phyloP scores from a whole-genome alignment of 2,113 vertebrate genomes.

The Hiodon tergisus region DNA sequence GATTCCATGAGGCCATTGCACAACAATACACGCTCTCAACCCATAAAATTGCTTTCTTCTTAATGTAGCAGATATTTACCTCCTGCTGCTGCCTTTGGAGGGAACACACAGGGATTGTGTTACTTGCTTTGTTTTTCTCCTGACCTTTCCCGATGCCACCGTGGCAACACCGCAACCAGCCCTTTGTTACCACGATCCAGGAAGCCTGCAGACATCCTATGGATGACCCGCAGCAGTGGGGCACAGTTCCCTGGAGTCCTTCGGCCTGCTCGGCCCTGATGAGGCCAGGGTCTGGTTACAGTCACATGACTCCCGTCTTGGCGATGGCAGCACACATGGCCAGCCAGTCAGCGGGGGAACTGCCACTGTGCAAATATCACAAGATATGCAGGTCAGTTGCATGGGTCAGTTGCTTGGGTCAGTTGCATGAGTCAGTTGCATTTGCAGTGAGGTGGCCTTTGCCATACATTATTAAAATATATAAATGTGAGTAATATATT shows the following conservation, averaged over 20 bases:
- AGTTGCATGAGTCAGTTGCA: neutral
- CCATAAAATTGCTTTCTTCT: too few relatives aligned
- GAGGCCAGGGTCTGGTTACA: slow-evolving; percentile 1
- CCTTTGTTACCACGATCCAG: neutral
- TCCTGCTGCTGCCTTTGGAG: neutral
- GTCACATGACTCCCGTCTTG: neutral
- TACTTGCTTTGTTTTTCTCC: neutral
- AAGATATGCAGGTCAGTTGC: neutral
- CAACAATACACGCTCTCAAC: too few relatives aligned
- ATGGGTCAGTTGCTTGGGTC: neutral
- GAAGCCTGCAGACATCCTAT: neutral
- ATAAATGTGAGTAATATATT: too few relatives aligned
- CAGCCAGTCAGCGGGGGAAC: neutral
- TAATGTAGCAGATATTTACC: neutral
- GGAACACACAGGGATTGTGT: neutral
- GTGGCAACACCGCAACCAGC: neutral
- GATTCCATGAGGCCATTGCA: too few relatives aligned
- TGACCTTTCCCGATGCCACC: neutral
- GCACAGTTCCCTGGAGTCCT: slow-evolving; percentile 5
- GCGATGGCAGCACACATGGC: neutral
- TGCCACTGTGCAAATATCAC: neutral
- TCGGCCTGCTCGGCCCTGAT: neutral
- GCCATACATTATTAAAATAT: too few relatives aligned
- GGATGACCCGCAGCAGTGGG: neutral
- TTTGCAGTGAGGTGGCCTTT: neutral